phyloP scores from a whole-genome alignment of 2,113 vertebrate genomes.

The Chrysemys picta region DNA sequence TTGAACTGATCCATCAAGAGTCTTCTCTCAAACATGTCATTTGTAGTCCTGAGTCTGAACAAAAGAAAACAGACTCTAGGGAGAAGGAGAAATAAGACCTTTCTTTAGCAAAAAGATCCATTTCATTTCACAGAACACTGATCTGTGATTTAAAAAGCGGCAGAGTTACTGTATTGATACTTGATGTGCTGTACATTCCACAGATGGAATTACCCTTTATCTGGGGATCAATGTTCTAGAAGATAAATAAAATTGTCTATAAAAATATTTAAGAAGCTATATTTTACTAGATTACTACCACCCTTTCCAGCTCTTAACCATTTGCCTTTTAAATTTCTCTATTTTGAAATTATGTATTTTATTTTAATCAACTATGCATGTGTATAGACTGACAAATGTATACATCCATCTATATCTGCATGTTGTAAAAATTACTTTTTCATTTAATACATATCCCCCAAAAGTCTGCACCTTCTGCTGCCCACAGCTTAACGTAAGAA shows the following conservation, averaged over 20 bases:
- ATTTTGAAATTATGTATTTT: background rate
- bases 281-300: too few relatives aligned
- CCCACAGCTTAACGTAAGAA: background rate
- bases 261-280: too few relatives aligned
- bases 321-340: slow-evolving; percentile 5
- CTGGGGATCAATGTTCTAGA: background rate
- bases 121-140: background rate
- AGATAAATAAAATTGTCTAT: background rate
- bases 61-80: background rate
- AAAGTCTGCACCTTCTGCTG: background rate
- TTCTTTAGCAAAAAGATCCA: background rate
- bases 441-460: slow-evolving; percentile 19
- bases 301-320: background rate
- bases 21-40: background rate
- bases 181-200: background rate
- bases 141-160: background rate
- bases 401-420: background rate
- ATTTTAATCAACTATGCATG: background rate
- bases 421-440: slow-evolving; percentile 11
- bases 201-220: background rate
- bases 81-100: background rate
- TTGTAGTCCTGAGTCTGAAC: background rate
- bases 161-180: background rate
- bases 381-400: background rate
- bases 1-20: slow-evolving; percentile 5